Evolutionary conservation across 2,113 vertebrate species (phyloP).

Genomic region (Nicator chloris): DNA sequence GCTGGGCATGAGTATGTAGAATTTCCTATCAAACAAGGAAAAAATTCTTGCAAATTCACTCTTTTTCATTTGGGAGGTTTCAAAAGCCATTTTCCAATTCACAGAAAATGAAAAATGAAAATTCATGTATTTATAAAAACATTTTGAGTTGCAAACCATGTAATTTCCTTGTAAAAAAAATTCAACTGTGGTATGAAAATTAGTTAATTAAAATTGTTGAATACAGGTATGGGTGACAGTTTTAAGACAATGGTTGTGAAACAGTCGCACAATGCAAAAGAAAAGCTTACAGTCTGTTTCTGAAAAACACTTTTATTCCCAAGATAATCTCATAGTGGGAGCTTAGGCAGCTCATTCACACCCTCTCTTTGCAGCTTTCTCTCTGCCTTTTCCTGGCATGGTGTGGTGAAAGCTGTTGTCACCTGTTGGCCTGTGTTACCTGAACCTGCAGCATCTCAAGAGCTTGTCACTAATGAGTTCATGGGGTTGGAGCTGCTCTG

Average conservation of each 20-base stretch:
- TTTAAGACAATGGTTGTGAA: background rate
- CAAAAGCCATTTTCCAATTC: background rate
- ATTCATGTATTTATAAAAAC: background rate
- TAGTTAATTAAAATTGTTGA: background rate
- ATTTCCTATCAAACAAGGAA: background rate
- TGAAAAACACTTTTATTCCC: background rate
- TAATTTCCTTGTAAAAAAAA: background rate
- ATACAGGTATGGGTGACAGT: background rate
- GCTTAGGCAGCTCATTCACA: background rate
- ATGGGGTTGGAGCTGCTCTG: background rate
- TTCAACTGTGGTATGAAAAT: background rate
- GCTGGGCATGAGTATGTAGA: background rate
- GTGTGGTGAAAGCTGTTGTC: background rate
- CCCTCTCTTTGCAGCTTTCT: background rate
- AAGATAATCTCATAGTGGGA: background rate
- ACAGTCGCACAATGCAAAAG: background rate
- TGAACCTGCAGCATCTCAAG: background rate
- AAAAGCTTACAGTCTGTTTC: background rate
- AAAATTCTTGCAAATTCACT: accelerated
- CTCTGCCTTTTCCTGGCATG: background rate
- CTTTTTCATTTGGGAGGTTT: background rate
- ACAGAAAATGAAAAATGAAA: background rate
- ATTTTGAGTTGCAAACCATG: background rate
- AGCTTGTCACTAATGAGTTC: too few species aligned
- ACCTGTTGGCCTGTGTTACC: background rate